A percentile compares a stretch with the other conserved stretches of the same genome.
phyloP scores from a whole-genome alignment of 1,140 invertebrate species.

The Panagrolaimus sp. region DNA sequence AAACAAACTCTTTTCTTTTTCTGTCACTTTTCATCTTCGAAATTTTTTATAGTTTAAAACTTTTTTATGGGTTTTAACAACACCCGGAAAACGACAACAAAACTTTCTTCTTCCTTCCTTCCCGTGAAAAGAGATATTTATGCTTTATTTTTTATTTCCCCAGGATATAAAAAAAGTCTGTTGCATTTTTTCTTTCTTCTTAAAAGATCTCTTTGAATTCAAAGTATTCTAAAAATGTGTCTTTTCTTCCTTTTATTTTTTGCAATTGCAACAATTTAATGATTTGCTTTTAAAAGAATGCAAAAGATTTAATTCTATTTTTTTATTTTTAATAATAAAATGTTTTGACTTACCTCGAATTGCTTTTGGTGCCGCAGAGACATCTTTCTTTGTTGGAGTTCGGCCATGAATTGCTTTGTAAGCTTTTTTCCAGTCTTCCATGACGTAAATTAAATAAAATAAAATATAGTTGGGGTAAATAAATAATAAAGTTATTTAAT shows the following conservation, averaged over 20 bases:
- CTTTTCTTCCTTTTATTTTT: not conserved
- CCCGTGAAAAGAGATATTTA: too few species aligned
- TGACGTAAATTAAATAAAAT: not conserved
- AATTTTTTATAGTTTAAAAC: too few species aligned
- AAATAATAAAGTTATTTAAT: not conserved
- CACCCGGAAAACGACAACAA: too few species aligned
- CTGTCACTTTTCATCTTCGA: too few species aligned
- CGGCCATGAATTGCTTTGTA: not conserved
- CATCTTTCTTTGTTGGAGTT: not conserved
- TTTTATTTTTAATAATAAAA: not conserved
- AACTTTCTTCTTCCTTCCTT: too few species aligned
- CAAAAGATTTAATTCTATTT: not conserved
- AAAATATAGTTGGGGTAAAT: not conserved
- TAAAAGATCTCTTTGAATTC: not conserved
- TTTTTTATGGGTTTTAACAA: too few species aligned
- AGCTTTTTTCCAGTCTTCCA: slow-evolving; percentile 3
- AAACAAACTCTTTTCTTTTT: too few species aligned
- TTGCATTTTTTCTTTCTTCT: not conserved
- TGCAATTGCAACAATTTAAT: not conserved
- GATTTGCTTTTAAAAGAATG: not conserved
- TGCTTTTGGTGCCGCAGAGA: not conserved
- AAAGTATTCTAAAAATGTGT: not conserved
- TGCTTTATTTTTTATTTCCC: too few species aligned
- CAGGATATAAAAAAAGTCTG: too few species aligned
- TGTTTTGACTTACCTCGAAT: not conserved